Base-by-base conservation (phyloP, 64 coral and sea anemone genomes). In the Anthopleura sola region DNA sequence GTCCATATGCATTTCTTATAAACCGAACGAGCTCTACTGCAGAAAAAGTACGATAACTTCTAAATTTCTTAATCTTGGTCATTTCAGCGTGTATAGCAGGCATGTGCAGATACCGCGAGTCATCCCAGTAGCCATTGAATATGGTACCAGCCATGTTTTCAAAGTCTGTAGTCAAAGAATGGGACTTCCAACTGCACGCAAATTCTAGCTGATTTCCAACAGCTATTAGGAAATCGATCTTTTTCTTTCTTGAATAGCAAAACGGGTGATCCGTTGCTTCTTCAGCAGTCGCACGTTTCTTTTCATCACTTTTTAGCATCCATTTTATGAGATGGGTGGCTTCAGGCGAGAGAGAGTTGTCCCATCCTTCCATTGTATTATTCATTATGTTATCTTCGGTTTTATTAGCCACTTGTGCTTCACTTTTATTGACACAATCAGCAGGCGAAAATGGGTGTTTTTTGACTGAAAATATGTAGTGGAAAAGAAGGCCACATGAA, bases 151-250 rank as follows among this genome's bases (percentile, higher is more conserved):
- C 2, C 66, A 8, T 34, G 0, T 28, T n/a, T 71, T 71, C 23
- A 71, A 71, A 34, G 32, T 28, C 21, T 71, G 5, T 34, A n/a
- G 24, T 3, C 2, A 56, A 6, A 28, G 3, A 39, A n/a, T 9
- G 49, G 85, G 19, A 14, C 1, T 6, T 51, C 49, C 49, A 11
- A 51, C 49, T 51, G 49, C 53, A 19, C 37, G 54, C 68, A 38
- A 87, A 87, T 77, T 87, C 85, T 51, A 5, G 18, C 16, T 78
- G 85, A 87, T 78, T 78, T 78, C 69, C 85, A 12, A 87, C 85
- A 28, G 13, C 50, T 51, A 2, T 53, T 1, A 87, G 85, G 48
- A 87, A 87, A 24, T 87, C 68, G 2, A 87, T 51, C 20, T 87
- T 87, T 37, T 19, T 87, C 47, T 50, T 44, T 20, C 47, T 20